Base-by-base conservation (phyloP, 2,797 vertebrate species). In the Myotis vivesi region DNA sequence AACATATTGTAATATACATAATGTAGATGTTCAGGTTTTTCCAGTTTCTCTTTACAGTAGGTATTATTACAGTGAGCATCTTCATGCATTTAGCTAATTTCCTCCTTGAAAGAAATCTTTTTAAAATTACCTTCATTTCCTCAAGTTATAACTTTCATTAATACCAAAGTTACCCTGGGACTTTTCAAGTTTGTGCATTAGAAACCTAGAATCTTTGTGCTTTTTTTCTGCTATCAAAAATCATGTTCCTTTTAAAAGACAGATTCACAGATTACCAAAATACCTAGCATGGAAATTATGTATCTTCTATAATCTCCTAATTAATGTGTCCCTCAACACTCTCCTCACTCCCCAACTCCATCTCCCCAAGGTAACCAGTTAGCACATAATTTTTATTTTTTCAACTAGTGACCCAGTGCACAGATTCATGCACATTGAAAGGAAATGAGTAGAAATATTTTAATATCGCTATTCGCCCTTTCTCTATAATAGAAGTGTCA, bases 201-300 rank as follows among this genome's bases (percentile, higher is more conserved):
- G 15, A 69, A 64, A 93, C 68, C n/a, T 77, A 82, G n/a, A 86
- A 89, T 55, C 57, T 77, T 83, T 73, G 19, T 46, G 12, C 4
- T 53, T 90, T 73, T 73, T 82, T 80, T 15, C 49, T 83, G 20
- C 73, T 85, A 41, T 64, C 79, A 92, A 66, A 96, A 92, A 76
- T 77, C 13, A 9, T 28, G 16, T 66, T 87, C 75, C 51, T 94
- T 95, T 66, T 75, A 79, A 81, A 91, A 89, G 66, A 41, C 12
- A 86, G 73, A 46, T 44, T 80, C 15, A 85, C 38, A 66, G 33
- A 36, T 57, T 84, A 59, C 33, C 68, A 73, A 84, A 73, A 36
- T 73, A 51, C 28, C 55, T 41, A 41, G 92, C 41, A 36, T 51
- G 41, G 28, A 94, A 94, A 85, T 57, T 73, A 2, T n/a, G 30